Evolutionary conservation across 92 coral and sea anemone species (phyloP), one percentile per base, ranked within the genome.

Genomic region (Porites lobata): DNA sequence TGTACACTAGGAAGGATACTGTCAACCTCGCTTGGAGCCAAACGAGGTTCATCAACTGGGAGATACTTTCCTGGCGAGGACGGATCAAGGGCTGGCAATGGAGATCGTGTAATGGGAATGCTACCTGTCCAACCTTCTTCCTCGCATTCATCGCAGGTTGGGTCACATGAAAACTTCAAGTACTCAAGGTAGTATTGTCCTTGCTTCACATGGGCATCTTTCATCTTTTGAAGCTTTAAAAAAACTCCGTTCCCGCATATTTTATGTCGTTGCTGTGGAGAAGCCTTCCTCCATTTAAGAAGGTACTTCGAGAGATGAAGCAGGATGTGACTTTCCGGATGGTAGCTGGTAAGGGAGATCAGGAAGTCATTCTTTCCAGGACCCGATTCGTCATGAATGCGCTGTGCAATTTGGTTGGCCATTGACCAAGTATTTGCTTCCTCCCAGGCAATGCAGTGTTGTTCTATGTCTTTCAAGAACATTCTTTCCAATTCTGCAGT

Each of bases 61-160:
- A 85, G 89, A 85, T 85, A 75, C 89, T 75, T 85, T 75, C 82
- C 89, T 32, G 83, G 89, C 62, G 82, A 85, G 57, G 82, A 75
- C n/a, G 82, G 70, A 85, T 63, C 89, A 85, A 72, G 82, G 83
- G 72, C 89, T 62, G 89, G 71, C 84, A 85, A 43, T 85, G 84
- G 86, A 82, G 86, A 82, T 82, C 86, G 86, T 82, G 86, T 53
- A 47, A 82, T 67, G 77, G 86, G 86, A 29, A 84, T 72, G 51
- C 81, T 58, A 83, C 87, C 81, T 63, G 81, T 83, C 80, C 87
- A 24, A 24, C 24, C 24, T 24, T 24, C 24, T 24, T 72, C 81
- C 71, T 72, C 53, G 54, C 69, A 70, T 50, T 29, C 32, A 17
- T 71, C 26, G 32, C 67, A 70, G 76, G 51, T 12, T 13, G 64